Conservation (phyloP, 2,888 invertebrate species). For the Oscheius sp. region DNA sequence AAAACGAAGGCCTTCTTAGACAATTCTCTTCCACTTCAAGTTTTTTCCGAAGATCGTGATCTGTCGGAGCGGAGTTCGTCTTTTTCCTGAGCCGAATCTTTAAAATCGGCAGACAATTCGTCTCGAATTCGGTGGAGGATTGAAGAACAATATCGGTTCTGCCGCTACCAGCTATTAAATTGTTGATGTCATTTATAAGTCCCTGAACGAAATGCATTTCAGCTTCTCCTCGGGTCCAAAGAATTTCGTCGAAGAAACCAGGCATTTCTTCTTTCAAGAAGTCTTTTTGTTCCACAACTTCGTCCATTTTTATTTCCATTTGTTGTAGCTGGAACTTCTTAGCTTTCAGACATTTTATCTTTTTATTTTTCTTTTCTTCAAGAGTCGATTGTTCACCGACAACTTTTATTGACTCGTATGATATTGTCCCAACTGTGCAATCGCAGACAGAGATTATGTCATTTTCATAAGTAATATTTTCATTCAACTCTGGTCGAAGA, state of each 20-base stretch:
- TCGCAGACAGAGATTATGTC: slow-evolving; percentile 8
- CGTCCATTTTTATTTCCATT: not conserved
- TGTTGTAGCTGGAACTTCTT: not conserved
- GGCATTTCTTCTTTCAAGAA: not conserved
- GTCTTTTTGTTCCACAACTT: not conserved
- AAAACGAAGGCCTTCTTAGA: no score
- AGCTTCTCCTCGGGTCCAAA: not conserved
- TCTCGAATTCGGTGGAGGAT: slow-evolving; percentile 6
- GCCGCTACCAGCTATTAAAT: not conserved
- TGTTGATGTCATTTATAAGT: slow-evolving; percentile 1
- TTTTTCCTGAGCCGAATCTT: not conserved
- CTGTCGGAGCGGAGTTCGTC: no score
- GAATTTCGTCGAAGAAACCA: not conserved
- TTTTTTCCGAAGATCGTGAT: no score
- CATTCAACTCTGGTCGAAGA: not conserved
- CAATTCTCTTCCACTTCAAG: no score
- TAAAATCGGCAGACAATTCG: not conserved
- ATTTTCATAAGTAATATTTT: not conserved
- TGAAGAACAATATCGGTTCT: not conserved
- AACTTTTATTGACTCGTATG: not conserved
- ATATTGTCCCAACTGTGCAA: not conserved
- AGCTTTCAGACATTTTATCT: not conserved
- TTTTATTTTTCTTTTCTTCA: not conserved
- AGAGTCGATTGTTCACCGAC: not conserved
- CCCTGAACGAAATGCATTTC: not conserved